These are phyloP conservation scores for Cyclophora albipunctata DNA, from an alignment of 2,888 invertebrate genomes.

Conservation along the genomic window DNA sequence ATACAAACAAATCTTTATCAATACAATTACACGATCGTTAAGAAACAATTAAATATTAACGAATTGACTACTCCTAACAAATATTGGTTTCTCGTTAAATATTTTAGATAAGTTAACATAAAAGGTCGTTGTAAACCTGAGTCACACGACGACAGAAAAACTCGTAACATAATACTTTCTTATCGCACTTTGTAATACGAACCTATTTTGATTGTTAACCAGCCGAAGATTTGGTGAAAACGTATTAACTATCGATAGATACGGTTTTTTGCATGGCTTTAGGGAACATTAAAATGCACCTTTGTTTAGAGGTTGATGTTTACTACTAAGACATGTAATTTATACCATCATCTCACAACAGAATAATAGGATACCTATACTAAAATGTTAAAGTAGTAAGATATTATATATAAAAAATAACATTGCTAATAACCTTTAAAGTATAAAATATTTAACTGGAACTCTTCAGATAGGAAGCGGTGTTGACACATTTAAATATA, in stretches of 20 bases:
- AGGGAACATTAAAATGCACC: too few relatives aligned
- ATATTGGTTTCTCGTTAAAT: conserved; percentile 1
- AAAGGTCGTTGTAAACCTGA: conserved; percentile 7
- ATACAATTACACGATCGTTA: conserved; percentile 68
- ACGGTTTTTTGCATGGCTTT: too few relatives aligned
- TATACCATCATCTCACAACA: too few relatives aligned
- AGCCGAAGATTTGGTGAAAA: conserved; percentile 7
- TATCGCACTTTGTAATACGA: conserved; percentile 53
- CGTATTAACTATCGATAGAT: too few relatives aligned
- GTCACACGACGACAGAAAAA: conserved; percentile 8
- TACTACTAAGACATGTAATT: too few relatives aligned
- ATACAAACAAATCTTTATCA: conserved; percentile 67
- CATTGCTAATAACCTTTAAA: conserved; percentile 39
- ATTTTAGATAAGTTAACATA: conserved; percentile 2
- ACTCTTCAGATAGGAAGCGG: conserved; percentile 61
- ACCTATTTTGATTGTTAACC: conserved; percentile 33
- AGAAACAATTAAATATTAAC: conserved; percentile 47
- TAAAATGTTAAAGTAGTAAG: too few relatives aligned
- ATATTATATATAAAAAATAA: neutral
- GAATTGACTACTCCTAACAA: conserved; percentile 29
- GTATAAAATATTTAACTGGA: conserved; percentile 50
- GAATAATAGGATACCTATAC: too few relatives aligned
- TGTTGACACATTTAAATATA: conserved; percentile 69
- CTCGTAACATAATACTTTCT: conserved; percentile 18
- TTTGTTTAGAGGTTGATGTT: too few relatives aligned